Conservation (phyloP, 2,113 vertebrate species). For the Lepidothrix coronata region DNA sequence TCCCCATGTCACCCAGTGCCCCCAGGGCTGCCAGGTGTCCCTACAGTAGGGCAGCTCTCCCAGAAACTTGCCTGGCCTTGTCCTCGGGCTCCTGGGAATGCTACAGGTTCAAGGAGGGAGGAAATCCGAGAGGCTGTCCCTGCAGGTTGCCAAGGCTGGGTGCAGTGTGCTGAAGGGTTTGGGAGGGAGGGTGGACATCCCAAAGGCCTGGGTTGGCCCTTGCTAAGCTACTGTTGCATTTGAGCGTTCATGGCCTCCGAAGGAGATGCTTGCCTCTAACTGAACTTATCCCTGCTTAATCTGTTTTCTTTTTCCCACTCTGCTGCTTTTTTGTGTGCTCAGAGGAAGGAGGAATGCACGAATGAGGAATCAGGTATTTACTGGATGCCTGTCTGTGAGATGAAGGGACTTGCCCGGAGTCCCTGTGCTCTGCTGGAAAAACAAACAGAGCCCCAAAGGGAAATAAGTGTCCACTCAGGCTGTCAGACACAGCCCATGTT, state of each 20-base stretch:
- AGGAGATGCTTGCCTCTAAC: constrained; percentile 81
- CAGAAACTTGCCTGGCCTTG: neutral
- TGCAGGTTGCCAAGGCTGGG: neutral
- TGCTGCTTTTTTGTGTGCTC: constrained; percentile 86
- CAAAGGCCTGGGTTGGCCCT: neutral
- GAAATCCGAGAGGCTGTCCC: neutral
- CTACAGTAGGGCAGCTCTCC: rapidly evolving
- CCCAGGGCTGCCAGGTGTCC: neutral
- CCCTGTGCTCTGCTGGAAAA: neutral
- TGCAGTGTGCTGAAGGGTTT: neutral
- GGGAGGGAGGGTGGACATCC: neutral
- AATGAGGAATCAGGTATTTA: constrained; percentile 93
- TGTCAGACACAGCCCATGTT: rapidly evolving
- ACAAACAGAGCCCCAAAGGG: neutral
- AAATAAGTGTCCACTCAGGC: neutral
- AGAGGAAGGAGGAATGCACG: constrained; percentile 99
- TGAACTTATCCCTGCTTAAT: constrained; percentile 87
- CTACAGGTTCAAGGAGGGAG: neutral
- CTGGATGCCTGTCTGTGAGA: constrained; percentile 40
- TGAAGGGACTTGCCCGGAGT: neutral
- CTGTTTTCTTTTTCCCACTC: constrained; percentile 83
- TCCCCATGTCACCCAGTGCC: neutral
- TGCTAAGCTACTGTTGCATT: constrained; percentile 77
- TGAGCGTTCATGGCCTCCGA: constrained; percentile 73
- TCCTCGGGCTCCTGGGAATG: rapidly evolving